Base-by-base conservation (phyloP, 2,113 vertebrate genomes). In the Craseonycteris thonglongyai region DNA sequence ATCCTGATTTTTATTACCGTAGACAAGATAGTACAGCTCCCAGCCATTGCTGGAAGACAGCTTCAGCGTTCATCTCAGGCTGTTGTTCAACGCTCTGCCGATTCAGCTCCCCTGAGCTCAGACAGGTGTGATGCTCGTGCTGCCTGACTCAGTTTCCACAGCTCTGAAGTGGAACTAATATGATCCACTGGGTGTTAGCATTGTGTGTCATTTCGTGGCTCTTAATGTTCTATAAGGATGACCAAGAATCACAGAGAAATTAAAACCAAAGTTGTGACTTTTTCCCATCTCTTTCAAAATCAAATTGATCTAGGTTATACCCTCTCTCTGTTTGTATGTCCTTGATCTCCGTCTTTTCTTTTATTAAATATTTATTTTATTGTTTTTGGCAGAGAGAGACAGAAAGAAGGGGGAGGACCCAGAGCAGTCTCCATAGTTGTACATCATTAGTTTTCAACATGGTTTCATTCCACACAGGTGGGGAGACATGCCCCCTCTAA, bases 11-110 rank as follows among this genome's bases (percentile, higher is more conserved):
- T 95, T 80, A 81, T 92, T 0, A 0, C 84, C 94, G 65, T 69
- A 76, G 45, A 83, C 79, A 74, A 93, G 94, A 74, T 63, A 94
- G 88, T 81, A 68, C 42, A 72, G 42, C 14, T 66, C n/a, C n/a
- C 38, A 30, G 42, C 56, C 3, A 4, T 56, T 38, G 72, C 68
- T 66, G 47, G 75, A 68, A 88, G 74, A 49, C 26, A 49, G 79
- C n/a, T 35, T 61, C 42, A 83, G 33, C 21, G 26, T 79, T 92
- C 35, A 14, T 68, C 71, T 10, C 15, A 82, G 24, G 65, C 59
- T 51, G 26, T 63, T 76, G 28, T 78, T 65, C 49, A 66, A 2
- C 42, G 56, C 54, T 88, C 59, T 92, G 58, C 13, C 42, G 82
- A 0, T 68, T 49, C 28, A n/a, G 61, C 24, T 33, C 59, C 4